Base-by-base conservation (phyloP, 2,888 invertebrate genomes). In the Cremastinae sp. region DNA sequence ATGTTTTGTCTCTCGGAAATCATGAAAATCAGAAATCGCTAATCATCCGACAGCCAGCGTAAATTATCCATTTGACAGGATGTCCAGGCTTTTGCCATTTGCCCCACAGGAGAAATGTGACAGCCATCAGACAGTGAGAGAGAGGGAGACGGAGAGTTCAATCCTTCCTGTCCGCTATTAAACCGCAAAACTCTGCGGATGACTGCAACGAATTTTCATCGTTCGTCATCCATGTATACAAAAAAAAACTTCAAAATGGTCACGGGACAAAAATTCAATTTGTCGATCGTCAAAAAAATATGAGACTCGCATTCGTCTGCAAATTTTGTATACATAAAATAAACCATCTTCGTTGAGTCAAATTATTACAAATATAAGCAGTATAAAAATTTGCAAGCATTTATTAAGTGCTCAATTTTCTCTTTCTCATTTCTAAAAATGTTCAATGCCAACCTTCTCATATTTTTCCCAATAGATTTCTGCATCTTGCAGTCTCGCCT, bases 11-110 rank as follows among this genome's bases (percentile, higher is more conserved):
- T 37, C 35, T 37, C 55, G 66, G 39, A 61, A 66, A 72, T 62
- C 16, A 41, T 16, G 62, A 68, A 75, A 75, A 75, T 71, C 55
- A 55, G 55, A 71, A 71, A 75, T 75, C 41, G 75, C 71, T 71
- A 75, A 75, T 68, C 45, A 71, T 62, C 71, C 66, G 43, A 28
- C 43, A 10, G 66, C 35, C 47, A 55, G 28, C 41, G 66, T 62
- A 71, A 75, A 72, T 75, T 72, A 72, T 56, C 62, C 55, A 14
- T 12, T 47, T 62, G 75, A 72, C 75, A 64, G 71, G 68, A 51
- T 22, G 43, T 68, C 58, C 51, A 39, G 49, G 41, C 14, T 22
- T 53, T 45, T 18, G 66, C 56, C 58, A 58, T 49, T 75, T 41
- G 62, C 35, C 68, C 51, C 39, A 18, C 58, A 28, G 68, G 61